Conservation (phyloP, 2,113 vertebrate genomes). For the Rafetus swinhoei region DNA sequence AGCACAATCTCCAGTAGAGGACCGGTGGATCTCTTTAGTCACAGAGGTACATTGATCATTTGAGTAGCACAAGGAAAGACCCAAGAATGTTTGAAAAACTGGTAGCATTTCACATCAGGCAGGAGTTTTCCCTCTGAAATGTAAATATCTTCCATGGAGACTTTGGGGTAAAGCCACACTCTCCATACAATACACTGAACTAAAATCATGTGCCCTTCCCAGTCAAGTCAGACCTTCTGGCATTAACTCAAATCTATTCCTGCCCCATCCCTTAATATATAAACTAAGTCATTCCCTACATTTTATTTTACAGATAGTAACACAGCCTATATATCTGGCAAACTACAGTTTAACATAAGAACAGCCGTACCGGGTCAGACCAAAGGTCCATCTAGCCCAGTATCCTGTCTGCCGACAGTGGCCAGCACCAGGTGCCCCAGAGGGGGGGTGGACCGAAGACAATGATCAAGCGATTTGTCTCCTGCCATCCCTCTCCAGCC, state of each 20-base stretch:
- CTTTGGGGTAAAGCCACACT: not conserved
- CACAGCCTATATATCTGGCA: not conserved
- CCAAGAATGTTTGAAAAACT: not conserved
- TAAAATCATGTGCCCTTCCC: not conserved
- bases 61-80: not conserved
- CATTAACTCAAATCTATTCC: not conserved
- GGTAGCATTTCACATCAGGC: not conserved
- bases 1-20: not conserved
- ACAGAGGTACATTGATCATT: not conserved
- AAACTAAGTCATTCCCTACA: not conserved
- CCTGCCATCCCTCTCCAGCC: no score
- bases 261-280: accelerated
- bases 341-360: no score
- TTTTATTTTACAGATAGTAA: not conserved
- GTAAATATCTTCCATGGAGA: not conserved
- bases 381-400: no score
- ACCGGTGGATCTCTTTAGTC: not conserved
- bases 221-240: not conserved
- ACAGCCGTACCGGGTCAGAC: no score
- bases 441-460: no score
- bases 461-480: no score
- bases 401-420: no score
- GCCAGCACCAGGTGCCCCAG: no score
- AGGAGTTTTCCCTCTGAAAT: not conserved
- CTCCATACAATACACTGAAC: not conserved